Conservation (phyloP, 2,113 vertebrate species). For the Coptodon bakossiorum region DNA sequence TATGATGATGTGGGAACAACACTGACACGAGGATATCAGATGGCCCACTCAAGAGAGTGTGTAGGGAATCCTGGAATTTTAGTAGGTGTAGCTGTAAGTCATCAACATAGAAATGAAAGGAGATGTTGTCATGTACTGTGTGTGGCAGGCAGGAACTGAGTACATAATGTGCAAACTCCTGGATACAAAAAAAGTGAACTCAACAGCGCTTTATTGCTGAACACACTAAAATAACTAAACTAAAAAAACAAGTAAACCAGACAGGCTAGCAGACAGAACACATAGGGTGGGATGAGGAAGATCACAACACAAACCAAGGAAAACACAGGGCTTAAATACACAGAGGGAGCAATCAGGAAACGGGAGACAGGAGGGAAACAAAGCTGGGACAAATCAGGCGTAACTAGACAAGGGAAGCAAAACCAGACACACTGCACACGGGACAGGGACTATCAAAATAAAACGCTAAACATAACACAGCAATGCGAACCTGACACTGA, state of each 20-base stretch:
- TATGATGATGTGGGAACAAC: background rate
- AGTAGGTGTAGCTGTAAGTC: background rate
- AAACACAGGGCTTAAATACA: too few relatives aligned
- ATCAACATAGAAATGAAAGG: fast-evolving
- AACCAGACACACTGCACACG: background rate
- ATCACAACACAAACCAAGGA: fast-evolving
- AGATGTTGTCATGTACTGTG: fast-evolving
- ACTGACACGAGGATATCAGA: background rate
- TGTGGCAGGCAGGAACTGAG: background rate
- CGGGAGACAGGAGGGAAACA: background rate
- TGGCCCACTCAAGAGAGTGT: background rate
- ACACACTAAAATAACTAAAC: background rate
- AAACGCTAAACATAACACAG: too few relatives aligned
- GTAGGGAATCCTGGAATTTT: background rate
- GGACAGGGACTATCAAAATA: too few relatives aligned
- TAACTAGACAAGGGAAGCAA: background rate
- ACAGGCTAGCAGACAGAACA: background rate
- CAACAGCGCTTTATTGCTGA: background rate
- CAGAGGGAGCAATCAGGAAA: background rate
- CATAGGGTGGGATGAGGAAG: too few relatives aligned
- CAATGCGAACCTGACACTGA: too few relatives aligned
- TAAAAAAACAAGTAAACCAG: too few relatives aligned
- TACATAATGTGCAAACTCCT: background rate
- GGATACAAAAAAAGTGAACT: background rate
- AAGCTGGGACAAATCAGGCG: background rate